Percentiles rank a stretch among this genome's conserved stretches.
phyloP scores from a whole-genome alignment of 2,888 invertebrate genomes.

The Drosophila leonis region DNA sequence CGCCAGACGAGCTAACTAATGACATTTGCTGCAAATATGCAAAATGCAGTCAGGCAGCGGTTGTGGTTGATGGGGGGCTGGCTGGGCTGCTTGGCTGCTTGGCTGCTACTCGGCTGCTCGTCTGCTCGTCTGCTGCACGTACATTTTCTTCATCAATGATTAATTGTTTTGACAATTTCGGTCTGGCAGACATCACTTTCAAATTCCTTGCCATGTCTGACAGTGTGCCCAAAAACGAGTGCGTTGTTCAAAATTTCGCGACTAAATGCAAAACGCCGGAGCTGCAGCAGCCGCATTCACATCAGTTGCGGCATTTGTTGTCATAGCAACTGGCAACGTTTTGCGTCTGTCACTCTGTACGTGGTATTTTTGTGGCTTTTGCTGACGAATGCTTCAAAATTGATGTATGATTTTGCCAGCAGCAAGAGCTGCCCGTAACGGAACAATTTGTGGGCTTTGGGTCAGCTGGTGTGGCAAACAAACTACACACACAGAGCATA shows the following conservation, averaged over 20 bases:
- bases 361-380: slow-evolving; percentile 61
- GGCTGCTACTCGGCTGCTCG: background rate
- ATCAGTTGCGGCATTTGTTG: slow-evolving; percentile 46
- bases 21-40: slow-evolving; percentile 62
- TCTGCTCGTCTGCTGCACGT: slow-evolving; percentile 46
- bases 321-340: slow-evolving; percentile 20
- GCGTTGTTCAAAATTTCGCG: slow-evolving; percentile 42
- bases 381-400: slow-evolving; percentile 74
- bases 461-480: slow-evolving; percentile 5
- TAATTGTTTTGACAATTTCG: slow-evolving; percentile 79
- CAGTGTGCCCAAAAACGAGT: slow-evolving; percentile 38
- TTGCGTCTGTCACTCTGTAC: slow-evolving; percentile 1
- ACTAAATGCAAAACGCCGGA: slow-evolving; percentile 42
- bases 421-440: slow-evolving; percentile 25
- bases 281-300: slow-evolving; percentile 29
- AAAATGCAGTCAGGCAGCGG: slow-evolving; percentile 43
- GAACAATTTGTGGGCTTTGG: slow-evolving; percentile 2
- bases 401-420: slow-evolving; percentile 74
- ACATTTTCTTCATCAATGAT: slow-evolving; percentile 80
- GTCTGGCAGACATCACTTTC: slow-evolving; percentile 61
- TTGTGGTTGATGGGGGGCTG: slow-evolving; percentile 15
- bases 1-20: slow-evolving; percentile 45
- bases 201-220: slow-evolving; percentile 51
- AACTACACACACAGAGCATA: slow-evolving; percentile 26
- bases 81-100: slow-evolving; percentile 16